Conservation (phyloP, 2,888 invertebrate species). For the Linnaemya tessellans region DNA sequence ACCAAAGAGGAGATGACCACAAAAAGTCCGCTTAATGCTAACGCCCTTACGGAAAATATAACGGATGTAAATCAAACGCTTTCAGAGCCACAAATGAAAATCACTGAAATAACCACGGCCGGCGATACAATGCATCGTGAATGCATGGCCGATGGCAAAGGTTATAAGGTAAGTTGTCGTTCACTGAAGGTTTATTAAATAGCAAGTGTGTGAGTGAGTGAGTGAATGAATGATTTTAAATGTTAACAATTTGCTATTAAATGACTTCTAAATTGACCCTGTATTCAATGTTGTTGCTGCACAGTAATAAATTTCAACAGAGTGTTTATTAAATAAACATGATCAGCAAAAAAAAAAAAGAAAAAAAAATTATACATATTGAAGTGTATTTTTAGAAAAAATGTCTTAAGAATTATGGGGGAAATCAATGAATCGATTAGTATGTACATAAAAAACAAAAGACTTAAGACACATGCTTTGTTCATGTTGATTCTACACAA, state of each 20-base stretch:
- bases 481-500: not conserved
- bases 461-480: constrained; percentile 32
- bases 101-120: constrained; percentile 79
- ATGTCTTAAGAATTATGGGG: not conserved
- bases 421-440: not conserved
- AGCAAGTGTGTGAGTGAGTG: not conserved
- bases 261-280: constrained; percentile 55
- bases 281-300: constrained; percentile 40
- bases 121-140: constrained; percentile 79
- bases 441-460: constrained; percentile 3
- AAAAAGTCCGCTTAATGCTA: constrained; percentile 52
- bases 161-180: constrained; percentile 84
- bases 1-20: constrained; percentile 57
- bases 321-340: constrained; percentile 35
- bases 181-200: constrained; percentile 3
- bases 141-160: constrained; percentile 83
- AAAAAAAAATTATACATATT: not conserved
- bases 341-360: constrained; percentile 17
- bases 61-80: constrained; percentile 33
- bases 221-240: not conserved
- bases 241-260: constrained; percentile 31
- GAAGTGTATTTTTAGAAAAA: not conserved
- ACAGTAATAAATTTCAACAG: constrained; percentile 25
- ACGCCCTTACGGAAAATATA: constrained; percentile 69
- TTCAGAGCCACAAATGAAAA: constrained; percentile 78